Evolutionary conservation across 2,888 invertebrate species (phyloP), one percentile per base, ranked within the genome.

Genomic region (Cheilosia impressa): DNA sequence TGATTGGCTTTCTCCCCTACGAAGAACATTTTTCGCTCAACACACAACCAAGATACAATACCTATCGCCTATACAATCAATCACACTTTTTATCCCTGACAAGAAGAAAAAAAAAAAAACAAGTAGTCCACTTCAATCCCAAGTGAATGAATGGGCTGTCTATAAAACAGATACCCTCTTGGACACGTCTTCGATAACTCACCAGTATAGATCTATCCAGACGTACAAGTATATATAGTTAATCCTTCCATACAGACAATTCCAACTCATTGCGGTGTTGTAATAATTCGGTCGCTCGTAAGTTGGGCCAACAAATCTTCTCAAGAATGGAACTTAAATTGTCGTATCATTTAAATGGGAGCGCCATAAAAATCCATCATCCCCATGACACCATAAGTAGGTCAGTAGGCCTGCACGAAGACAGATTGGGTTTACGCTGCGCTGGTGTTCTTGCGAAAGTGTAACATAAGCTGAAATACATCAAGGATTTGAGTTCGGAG

Each of bases 371-470:
- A 63, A 73, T 53, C 27, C 55, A 31, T 57, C 73, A 73, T 73
- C 41, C 45, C 31, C 53, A 38, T 50, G 47, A 38, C 60, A 60
- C 41, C 17, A 34, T 55, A 73, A 63, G 55, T 73, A 55, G 63
- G 63, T 63, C 63, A 73, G 53, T 73, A 62, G 63, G 63, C 63
- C 63, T 73, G 73, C 55, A 55, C 4, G 45, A 38, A 73, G 63
- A 27, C 53, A 72, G 72, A 63, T 55, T 55, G 63, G 53, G 41
- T 27, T 34, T 19, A 73, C 52, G 53, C 72, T 22, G 13, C 4
- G 4, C 17, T 43, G 24, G 50, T 38, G 19, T n/a, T 24, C 4
- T 41, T 53, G 66, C 17, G 52, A 66, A 52, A 68, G 15, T 31
- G 31, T 68, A 55, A 43, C 41, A 41, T n/a, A 31, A 43, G 53